These are phyloP conservation scores for Corythornis leucogaster DNA, from an alignment of 2,797 vertebrate species.

Conservation along the genomic window DNA sequence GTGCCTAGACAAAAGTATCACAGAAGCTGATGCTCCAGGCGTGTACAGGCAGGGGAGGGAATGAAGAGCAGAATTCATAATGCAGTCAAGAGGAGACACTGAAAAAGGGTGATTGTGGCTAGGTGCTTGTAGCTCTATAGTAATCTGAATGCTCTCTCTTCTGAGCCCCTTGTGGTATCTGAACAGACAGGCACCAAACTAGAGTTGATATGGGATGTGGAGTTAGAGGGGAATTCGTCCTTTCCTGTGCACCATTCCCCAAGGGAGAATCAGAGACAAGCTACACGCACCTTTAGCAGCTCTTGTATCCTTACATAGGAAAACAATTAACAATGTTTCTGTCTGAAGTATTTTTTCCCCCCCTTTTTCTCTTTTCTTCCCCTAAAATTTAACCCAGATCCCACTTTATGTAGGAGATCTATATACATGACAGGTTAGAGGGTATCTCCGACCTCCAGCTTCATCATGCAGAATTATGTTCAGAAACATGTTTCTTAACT, in stretches of 20 bases:
- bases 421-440: not conserved
- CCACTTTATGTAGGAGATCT: accelerated
- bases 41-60: not conserved
- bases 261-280: not conserved
- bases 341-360: not conserved
- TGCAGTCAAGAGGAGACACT: not conserved
- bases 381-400: not conserved
- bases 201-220: not conserved
- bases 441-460: not conserved
- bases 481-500: not conserved
- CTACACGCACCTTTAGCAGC: accelerated
- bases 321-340: not conserved
- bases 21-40: not conserved
- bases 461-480: not conserved
- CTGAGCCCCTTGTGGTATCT: not conserved
- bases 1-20: not conserved
- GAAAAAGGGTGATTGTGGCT: not conserved
- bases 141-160: not conserved
- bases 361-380: accelerated
- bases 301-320: not conserved
- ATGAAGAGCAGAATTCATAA: not conserved
- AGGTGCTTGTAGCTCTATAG: not conserved
- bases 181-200: too few species aligned
- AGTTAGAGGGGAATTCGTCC: accelerated
- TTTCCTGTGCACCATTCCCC: not conserved